Evolutionary conservation across 64 coral and sea anemone species (phyloP).

Genomic region (Montipora cactus): DNA sequence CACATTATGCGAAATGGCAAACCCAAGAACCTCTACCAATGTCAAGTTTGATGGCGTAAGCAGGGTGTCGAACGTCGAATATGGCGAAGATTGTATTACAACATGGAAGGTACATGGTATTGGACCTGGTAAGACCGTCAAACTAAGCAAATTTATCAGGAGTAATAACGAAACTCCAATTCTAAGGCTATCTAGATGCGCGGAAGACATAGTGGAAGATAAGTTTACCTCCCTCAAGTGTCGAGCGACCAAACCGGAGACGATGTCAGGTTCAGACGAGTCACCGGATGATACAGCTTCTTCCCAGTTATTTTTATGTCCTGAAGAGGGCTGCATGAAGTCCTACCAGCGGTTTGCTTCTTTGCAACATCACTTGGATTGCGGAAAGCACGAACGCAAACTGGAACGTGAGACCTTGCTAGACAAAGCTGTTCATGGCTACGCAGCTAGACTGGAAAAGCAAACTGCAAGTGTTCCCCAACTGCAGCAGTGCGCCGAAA

Average conservation of each 20-base stretch:
- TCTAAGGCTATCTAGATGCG: background rate
- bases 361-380: conserved; percentile 46
- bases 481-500: background rate
- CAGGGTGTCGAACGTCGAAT: background rate
- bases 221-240: background rate
- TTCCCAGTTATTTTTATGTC: conserved; percentile 22
- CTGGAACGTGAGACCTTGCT: conserved; percentile 50
- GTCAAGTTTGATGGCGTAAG: conserved; percentile 23
- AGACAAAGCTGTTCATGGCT: conserved; percentile 11
- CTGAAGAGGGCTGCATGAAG: conserved; percentile 55
- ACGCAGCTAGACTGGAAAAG: background rate
- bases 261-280: background rate
- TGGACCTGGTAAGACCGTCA: background rate
- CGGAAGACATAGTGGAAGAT: background rate
- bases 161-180: background rate
- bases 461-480: background rate
- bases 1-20: background rate
- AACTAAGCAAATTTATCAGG: background rate
- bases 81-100: background rate
- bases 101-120: background rate
- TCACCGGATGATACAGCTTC: background rate
- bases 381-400: conserved; percentile 24
- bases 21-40: background rate
- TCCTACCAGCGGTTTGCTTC: conserved; percentile 32
- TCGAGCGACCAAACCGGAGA: background rate